Evolutionary conservation across 2,797 vertebrate genomes (phyloP), one percentile per base, ranked within the genome.

Genomic region (Sebastes melanostomus): DNA sequence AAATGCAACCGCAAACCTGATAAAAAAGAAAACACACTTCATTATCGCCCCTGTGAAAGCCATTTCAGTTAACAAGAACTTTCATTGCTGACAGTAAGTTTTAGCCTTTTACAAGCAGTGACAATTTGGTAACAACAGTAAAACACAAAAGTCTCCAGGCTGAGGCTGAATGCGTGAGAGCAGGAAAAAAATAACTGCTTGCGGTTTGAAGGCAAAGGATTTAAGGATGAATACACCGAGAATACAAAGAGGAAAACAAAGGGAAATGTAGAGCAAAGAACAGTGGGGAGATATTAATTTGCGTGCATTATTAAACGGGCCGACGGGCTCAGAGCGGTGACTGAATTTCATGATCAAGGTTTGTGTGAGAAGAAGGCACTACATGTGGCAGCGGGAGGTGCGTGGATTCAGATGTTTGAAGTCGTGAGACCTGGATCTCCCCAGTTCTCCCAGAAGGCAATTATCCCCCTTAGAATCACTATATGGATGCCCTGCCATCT

Each of bases 1-100:
- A 93, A 99, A 99, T 22, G 97, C 97, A 74, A 99, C 97, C 0
- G 97, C 97, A 91, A 99, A 99, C 91, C 98, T 99, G 91, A 74
- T 83, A 77, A 63, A 87, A n/a, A 91, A 34, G 83, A 86, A 83
- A 52, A 58, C 55, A 62, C 9, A 68, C 22, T 22, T 73, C 2
- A 68, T 81, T 81, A 80, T 76, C 20, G 78, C 3, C 12, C 25
- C 10, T 66, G 60, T 50, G 42, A 18, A 70, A 60, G 20, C 18
- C 32, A 70, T 72, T 82, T 74, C 5, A 36, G 24, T 71, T 18
- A 67, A 71, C 42, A 81, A 71, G 24, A 75, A 73, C 60, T 76
- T 65, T 72, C 29, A 83, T 63, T 55, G 25, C 16, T 59, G 65
- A 42, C 42, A 66, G 29, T 50, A 61, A 55, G 29, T 86, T 69